These are phyloP conservation scores for Phallusia fumigata DNA, from an alignment of 23 tunicate genomes.

Conservation along the genomic window DNA sequence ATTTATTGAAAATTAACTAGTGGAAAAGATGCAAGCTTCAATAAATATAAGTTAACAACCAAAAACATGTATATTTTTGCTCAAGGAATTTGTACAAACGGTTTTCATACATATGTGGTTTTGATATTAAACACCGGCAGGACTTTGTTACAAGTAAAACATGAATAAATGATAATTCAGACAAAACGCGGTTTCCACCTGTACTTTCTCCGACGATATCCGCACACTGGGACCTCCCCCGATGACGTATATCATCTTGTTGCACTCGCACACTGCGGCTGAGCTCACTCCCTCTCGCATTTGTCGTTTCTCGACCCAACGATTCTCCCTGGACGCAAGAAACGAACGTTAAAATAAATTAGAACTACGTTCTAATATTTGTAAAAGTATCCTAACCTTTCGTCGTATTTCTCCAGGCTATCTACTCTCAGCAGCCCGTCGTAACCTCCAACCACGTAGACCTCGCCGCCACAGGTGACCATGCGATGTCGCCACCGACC, in stretches of 20 bases:
- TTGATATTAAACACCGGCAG: too few species aligned
- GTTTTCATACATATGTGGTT: too few species aligned
- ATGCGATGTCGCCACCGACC: constrained; percentile 77
- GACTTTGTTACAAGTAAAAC: too few species aligned
- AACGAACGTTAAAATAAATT: neutral
- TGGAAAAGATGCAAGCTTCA: too few species aligned
- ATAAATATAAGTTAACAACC: too few species aligned
- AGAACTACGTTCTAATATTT: neutral
- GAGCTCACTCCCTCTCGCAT: constrained; percentile 71
- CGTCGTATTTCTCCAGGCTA: constrained; percentile 53
- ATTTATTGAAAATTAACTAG: too few species aligned
- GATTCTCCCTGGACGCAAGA: neutral
- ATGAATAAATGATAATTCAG: too few species aligned
- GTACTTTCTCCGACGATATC: constrained; percentile 58
- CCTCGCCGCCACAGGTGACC: constrained; percentile 44
- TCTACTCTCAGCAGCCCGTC: constrained; percentile 60
- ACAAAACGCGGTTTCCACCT: constrained; percentile 38
- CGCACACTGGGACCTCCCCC: constrained; percentile 73
- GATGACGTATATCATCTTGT: constrained; percentile 46
- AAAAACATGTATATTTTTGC: too few species aligned
- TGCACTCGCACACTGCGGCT: constrained; percentile 58
- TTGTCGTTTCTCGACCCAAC: constrained; percentile 35
- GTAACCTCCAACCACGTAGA: constrained; percentile 68
- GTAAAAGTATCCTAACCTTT: constrained; percentile 31
- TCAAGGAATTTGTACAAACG: too few species aligned